phyloP scores from a whole-genome alignment of 30 jellyfish, hydroid and myxozoan genomes.

The Aurelia sp. region DNA sequence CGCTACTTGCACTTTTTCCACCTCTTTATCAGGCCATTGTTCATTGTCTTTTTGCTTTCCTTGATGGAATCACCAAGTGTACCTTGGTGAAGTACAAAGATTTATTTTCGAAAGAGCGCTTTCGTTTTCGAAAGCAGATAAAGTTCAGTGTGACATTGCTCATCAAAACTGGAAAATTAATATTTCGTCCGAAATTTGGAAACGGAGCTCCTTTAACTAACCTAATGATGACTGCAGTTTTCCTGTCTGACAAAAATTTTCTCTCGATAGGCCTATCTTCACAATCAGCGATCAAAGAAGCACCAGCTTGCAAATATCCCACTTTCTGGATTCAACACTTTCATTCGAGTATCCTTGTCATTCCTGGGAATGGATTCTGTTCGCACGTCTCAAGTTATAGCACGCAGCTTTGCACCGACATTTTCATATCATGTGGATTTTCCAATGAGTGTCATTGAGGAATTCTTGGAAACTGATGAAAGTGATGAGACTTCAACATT shows the following conservation, averaged over 20 bases:
- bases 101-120: no score
- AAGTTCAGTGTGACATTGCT: no score
- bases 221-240: background rate
- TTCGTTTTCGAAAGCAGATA: no score
- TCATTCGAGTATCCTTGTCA: conserved; percentile 56
- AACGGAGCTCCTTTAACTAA: no score
- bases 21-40: no score
- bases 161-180: no score
- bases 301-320: background rate
- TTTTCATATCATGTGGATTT: conserved; percentile 81
- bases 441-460: conserved; percentile 66
- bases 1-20: no score
- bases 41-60: no score
- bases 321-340: conserved; percentile 55
- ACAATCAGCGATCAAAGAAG: background rate
- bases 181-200: no score
- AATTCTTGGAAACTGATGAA: conserved; percentile 39
- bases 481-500: conserved; percentile 37
- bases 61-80: no score
- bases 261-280: conserved; percentile 15
- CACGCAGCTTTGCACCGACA: conserved; percentile 77
- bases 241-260: background rate
- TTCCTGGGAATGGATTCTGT: conserved; percentile 57
- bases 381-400: conserved; percentile 52
- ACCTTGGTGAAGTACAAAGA: no score